phyloP scores from a whole-genome alignment of 2,888 invertebrate genomes.

The Spodoptera littoralis region DNA sequence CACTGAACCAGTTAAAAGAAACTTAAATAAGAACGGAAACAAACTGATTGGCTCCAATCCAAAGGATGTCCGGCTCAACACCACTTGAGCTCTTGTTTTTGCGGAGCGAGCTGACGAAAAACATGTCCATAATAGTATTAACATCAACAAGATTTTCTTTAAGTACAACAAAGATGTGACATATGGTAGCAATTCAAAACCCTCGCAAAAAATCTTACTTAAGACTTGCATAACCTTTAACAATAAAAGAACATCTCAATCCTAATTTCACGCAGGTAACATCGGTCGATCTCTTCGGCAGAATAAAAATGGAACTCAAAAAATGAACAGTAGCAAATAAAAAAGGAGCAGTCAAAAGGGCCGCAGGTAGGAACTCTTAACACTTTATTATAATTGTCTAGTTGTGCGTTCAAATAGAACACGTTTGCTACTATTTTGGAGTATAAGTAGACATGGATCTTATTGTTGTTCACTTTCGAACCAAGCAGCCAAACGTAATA shows the following conservation, averaged over 20 bases:
- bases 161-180: constrained; percentile 6
- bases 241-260: constrained; percentile 49
- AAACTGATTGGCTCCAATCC: constrained; percentile 57
- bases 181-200: constrained; percentile 21
- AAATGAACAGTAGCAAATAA: constrained; percentile 62
- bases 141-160: constrained; percentile 9
- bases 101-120: constrained; percentile 25
- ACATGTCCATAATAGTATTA: constrained; percentile 12
- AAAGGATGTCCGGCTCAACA: constrained; percentile 59
- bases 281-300: constrained; percentile 48
- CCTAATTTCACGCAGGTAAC: constrained; percentile 55
- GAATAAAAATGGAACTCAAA: constrained; percentile 37
- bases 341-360: constrained; percentile 62
- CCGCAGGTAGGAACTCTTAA: constrained; percentile 71
- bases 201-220: constrained; percentile 26
- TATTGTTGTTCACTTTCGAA: constrained; percentile 30
- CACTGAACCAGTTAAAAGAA: constrained; percentile 25
- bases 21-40: constrained; percentile 52
- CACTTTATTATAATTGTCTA: constrained; percentile 67
- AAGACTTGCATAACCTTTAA: constrained; percentile 44
- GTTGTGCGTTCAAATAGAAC: constrained; percentile 69
- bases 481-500: constrained; percentile 19
- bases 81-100: constrained; percentile 49
- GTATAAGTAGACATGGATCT: constrained; percentile 20
- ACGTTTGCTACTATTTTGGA: constrained; percentile 65